Evolutionary conservation across 2,797 vertebrate genomes (phyloP).

Genomic region (Gymnocypris eckloni): DNA sequence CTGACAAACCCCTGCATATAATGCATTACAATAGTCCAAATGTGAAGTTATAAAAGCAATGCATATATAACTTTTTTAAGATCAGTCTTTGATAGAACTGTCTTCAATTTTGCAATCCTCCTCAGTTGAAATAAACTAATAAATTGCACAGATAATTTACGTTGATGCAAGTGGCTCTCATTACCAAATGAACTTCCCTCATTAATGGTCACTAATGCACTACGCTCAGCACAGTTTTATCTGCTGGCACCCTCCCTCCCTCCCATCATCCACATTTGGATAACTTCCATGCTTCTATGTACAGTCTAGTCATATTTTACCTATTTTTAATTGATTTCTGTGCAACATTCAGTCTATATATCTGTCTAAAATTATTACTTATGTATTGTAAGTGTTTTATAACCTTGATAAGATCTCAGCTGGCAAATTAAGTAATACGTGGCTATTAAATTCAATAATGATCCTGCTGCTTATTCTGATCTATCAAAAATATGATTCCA

Average conservation of each 20-base stretch:
- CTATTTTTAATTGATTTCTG: neutral
- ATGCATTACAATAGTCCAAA: too few species aligned
- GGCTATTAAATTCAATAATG: neutral
- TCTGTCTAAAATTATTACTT: neutral
- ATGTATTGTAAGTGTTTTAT: neutral
- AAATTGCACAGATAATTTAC: neutral
- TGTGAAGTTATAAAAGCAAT: too few species aligned
- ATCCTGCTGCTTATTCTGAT: neutral
- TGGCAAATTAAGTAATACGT: neutral
- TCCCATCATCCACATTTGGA: neutral
- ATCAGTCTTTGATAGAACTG: too few species aligned
- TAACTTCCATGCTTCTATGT: neutral
- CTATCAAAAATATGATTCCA: too few species aligned
- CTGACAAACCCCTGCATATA: too few species aligned
- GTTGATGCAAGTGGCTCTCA: neutral
- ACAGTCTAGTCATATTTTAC: neutral
- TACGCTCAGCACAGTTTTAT: neutral
- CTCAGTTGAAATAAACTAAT: neutral
- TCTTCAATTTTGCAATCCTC: too few species aligned
- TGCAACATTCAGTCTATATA: neutral
- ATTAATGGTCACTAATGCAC: conserved; percentile 14
- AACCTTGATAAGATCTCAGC: neutral
- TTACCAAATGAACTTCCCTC: neutral
- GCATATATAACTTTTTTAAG: too few species aligned
- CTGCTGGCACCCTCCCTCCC: neutral